Base-by-base conservation (phyloP, 2,888 invertebrate genomes). In the Augochlorella aurata region DNA sequence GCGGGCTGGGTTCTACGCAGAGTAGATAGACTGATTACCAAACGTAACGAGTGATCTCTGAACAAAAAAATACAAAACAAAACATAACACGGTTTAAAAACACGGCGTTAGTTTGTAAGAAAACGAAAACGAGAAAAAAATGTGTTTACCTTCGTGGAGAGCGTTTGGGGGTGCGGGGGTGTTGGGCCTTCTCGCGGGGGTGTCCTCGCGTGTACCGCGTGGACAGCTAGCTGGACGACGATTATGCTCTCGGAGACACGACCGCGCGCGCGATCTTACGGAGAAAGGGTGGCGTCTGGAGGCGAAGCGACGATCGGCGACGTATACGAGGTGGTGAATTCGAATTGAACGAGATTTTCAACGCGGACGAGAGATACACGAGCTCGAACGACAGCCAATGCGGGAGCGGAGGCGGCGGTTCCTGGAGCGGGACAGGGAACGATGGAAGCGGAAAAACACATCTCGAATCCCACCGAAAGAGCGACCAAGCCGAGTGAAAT, bases 1-100 rank as follows among this genome's bases (percentile, higher is more conserved):
- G 87, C 83, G 81, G 84, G 85, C 84, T 89, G 89, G 85, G 86
- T 82, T 91, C 63, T 89, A 86, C 86, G 88, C 85, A 87, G 87
- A 89, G 89, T 89, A 88, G 89, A 90, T 91, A 91, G 90, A 92
- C 90, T 91, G 90, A 91, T 85, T 90, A 89, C 88, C 88, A 88
- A 90, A 90, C 87, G 90, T 89, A 90, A 92, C 88, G 88, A 89
- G 88, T 90, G 90, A 91, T 91, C 89, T 91, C 90, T 85, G 90
- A 89, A 75, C 65, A 77, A 80, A 74, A 69, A 83, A 90, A 89
- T 79, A 70, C 67, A 50, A 78, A 79, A 9, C 38, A 38, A 38
- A 38, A 38, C 38, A 4, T 38, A 38, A 63, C 63, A 80, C 78
- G 83, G 79, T 87, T 84, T 72, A 77, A 78, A 63, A 38, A 18